Base-by-base conservation (phyloP, 2,797 vertebrate species). In the Naso thynnoides region DNA sequence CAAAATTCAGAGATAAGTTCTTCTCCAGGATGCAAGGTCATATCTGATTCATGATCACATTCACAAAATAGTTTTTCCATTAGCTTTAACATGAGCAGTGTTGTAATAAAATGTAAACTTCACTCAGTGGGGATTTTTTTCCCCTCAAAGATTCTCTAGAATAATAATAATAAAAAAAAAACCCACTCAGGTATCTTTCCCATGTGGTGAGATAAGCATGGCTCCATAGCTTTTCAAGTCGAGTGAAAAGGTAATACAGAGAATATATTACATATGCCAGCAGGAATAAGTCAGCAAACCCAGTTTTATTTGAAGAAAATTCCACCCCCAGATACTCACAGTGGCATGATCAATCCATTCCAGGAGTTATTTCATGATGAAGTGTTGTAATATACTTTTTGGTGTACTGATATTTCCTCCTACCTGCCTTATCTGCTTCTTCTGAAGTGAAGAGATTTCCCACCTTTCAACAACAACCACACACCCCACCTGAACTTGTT, bases 311-410 rank as follows among this genome's bases (percentile, higher is more conserved):
- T 59, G 56, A 79, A 68, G 53, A 33, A 70, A 64, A 64, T 18
- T 55, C 14, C 15, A 24, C 23, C 33, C 39, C 4, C 23, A 41
- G 71, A 70, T 61, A 15, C 55, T 55, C 29, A 0, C 19, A 27
- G 47, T 58, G 18, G 59, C 68, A 57, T 60, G 65, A 76, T 78
- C 59, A 61, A 48, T 69, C 44, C 45, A 68, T 29, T 78, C 38
- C 52, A 21, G 52, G 44, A 55, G 36, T 73, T 69, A 60, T 44
- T 66, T 67, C 39, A 31, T 73, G 83, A 78, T 70, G 55, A 83
- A 80, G 56, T 64, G 78, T 42, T 54, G 45, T 62, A 72, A 75
- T 76, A 62, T 69, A 55, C 63, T 59, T 69, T 75, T 47, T 24
- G 52, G 29, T 67, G 53, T 62, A 66, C 11, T 9, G 10, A n/a